Evolutionary conservation across 1,140 invertebrate genomes (phyloP).

Genomic region (Drosophila subpulchrella): DNA sequence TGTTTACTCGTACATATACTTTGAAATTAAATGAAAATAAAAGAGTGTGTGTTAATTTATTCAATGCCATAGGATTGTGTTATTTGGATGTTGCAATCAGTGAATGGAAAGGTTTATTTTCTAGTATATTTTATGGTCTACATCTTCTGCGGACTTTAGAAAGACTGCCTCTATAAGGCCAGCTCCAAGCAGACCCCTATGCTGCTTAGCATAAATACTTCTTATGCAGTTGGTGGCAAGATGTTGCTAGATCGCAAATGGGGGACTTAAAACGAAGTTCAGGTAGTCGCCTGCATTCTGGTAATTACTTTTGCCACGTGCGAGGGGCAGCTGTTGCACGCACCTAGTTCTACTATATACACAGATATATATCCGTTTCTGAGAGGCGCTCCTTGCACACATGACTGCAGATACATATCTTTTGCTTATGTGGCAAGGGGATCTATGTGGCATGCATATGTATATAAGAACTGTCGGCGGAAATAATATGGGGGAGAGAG

Average conservation of each 20-base stretch:
- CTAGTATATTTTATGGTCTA: background rate
- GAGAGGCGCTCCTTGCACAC: constrained; percentile 8
- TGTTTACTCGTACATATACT: too few relatives aligned
- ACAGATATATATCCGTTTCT: constrained; percentile 37
- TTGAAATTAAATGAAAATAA: too few relatives aligned
- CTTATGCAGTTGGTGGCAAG: constrained; percentile 38
- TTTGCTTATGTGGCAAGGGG: constrained; percentile 8
- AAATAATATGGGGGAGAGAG: constrained; percentile 31
- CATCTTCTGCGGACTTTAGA: background rate
- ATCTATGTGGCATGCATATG: background rate
- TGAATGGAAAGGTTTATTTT: background rate
- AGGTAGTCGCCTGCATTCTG: constrained; percentile 37
- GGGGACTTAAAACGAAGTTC: constrained; percentile 12
- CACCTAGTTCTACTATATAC: constrained; percentile 7
- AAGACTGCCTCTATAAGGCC: too few relatives aligned
- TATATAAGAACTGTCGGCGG: constrained; percentile 15
- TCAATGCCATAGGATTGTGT: too few relatives aligned
- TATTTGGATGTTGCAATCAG: background rate
- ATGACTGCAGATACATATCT: constrained; percentile 49
- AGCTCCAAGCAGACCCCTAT: background rate
- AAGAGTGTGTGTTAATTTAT: too few relatives aligned
- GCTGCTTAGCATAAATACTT: constrained; percentile 17
- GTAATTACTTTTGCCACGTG: constrained; percentile 64
- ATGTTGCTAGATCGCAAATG: constrained; percentile 9
- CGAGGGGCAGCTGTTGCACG: constrained; percentile 66